phyloP scores from a whole-genome alignment of 2,888 invertebrate species.

The Tipula lateralis region DNA sequence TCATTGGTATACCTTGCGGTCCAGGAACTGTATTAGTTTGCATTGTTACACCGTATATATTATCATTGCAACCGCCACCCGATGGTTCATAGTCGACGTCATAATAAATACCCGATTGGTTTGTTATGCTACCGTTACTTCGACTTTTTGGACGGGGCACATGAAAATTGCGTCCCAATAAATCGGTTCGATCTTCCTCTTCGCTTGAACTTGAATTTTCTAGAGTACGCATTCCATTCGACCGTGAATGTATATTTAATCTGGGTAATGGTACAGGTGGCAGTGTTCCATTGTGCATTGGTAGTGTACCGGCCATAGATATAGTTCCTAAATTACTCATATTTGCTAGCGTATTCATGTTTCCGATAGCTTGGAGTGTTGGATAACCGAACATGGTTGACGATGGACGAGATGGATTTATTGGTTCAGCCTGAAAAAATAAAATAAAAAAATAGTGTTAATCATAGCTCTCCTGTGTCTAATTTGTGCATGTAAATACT shows the following conservation, averaged over 20 bases:
- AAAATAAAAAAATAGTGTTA: too few species aligned
- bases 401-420: slow-evolving; percentile 68
- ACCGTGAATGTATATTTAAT: slow-evolving; percentile 48
- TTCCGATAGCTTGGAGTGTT: slow-evolving; percentile 48
- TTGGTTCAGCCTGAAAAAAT: slow-evolving; percentile 64
- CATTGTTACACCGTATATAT: slow-evolving; percentile 49
- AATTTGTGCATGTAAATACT: slow-evolving; percentile 42
- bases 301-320: slow-evolving; percentile 51
- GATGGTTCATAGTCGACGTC: slow-evolving; percentile 79
- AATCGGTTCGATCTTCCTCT: slow-evolving; percentile 70
- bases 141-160: slow-evolving; percentile 80
- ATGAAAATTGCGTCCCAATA: slow-evolving; percentile 66
- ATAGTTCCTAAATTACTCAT: slow-evolving; percentile 48
- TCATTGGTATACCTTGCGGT: slow-evolving; percentile 68
- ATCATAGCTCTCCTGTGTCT: background rate
- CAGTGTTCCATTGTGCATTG: slow-evolving; percentile 49
- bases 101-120: slow-evolving; percentile 85
- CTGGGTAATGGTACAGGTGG: slow-evolving; percentile 73
- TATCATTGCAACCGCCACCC: slow-evolving; percentile 53
- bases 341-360: slow-evolving; percentile 36
- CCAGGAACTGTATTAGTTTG: slow-evolving; percentile 59
- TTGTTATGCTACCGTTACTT: slow-evolving; percentile 59
- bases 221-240: slow-evolving; percentile 50
- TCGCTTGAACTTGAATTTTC: slow-evolving; percentile 57
- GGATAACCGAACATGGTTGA: slow-evolving; percentile 83